A percentile compares a stretch with the other conserved stretches of the same genome.
Evolutionary conservation across 2,113 vertebrate genomes (phyloP).

Genomic region (Mobula birostris): DNA sequence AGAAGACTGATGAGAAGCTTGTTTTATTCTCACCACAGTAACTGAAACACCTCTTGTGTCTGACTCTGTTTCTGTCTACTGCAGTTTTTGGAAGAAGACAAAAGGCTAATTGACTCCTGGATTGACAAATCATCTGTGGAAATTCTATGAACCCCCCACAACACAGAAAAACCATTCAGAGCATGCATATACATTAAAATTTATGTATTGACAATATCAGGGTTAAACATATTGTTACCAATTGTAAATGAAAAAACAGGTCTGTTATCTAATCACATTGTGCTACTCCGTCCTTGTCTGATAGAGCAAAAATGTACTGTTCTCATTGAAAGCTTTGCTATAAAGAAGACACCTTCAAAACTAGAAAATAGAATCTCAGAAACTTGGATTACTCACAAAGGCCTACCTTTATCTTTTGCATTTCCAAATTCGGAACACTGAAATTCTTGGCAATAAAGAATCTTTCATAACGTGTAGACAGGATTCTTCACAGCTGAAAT

Average conservation of each 20-base stretch:
- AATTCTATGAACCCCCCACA: background rate
- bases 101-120: background rate
- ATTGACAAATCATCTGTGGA: conserved; percentile 8
- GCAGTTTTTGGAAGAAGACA: background rate
- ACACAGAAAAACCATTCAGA: background rate
- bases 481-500: background rate
- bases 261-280: background rate
- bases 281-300: background rate
- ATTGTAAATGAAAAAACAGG: background rate
- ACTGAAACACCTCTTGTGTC: background rate
- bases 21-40: background rate
- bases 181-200: background rate
- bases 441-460: background rate
- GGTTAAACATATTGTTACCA: background rate
- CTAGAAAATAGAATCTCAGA: too few species aligned
- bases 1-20: background rate
- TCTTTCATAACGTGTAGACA: background rate
- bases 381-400: background rate
- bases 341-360: background rate
- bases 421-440: background rate
- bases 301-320: background rate
- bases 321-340: background rate
- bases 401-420: background rate
- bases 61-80: background rate
- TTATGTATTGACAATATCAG: background rate